Percentiles rank a stretch among this genome's conserved stretches.
These are phyloP conservation scores for Rotaria sp. DNA, from an alignment of 2,888 invertebrate genomes.

Conservation along the genomic window DNA sequence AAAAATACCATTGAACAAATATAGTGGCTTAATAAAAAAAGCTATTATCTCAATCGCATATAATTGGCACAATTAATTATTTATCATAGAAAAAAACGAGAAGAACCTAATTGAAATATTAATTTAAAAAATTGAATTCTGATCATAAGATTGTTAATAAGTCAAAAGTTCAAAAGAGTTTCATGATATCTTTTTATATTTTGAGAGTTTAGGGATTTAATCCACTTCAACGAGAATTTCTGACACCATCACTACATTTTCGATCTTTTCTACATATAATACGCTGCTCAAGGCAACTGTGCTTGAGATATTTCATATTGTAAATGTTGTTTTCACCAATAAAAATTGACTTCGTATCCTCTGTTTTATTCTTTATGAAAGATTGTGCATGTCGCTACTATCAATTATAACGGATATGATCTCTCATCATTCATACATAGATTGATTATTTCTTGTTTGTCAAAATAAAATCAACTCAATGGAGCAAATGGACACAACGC, in stretches of 20 bases:
- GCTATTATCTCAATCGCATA: not conserved
- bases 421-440: not conserved
- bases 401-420: not conserved
- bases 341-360: not conserved
- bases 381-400: not conserved
- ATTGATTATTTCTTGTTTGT: not conserved
- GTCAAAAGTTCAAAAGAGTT: too few species aligned
- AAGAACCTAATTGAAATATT: not conserved
- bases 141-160: slow-evolving; percentile 52
- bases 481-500: slow-evolving; percentile 17
- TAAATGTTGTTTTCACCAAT: too few species aligned
- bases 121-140: too few species aligned
- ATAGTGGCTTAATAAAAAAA: not conserved
- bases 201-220: too few species aligned
- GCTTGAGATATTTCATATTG: too few species aligned
- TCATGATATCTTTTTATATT: too few species aligned
- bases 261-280: too few species aligned
- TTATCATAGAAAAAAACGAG: not conserved
- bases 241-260: too few species aligned
- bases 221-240: too few species aligned
- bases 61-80: not conserved
- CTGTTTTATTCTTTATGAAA: too few species aligned
- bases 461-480: not conserved
- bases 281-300: too few species aligned
- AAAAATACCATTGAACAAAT: not conserved